Evolutionary conservation across 2,797 vertebrate genomes (phyloP).

Genomic region (Cirrhinus mrigala): DNA sequence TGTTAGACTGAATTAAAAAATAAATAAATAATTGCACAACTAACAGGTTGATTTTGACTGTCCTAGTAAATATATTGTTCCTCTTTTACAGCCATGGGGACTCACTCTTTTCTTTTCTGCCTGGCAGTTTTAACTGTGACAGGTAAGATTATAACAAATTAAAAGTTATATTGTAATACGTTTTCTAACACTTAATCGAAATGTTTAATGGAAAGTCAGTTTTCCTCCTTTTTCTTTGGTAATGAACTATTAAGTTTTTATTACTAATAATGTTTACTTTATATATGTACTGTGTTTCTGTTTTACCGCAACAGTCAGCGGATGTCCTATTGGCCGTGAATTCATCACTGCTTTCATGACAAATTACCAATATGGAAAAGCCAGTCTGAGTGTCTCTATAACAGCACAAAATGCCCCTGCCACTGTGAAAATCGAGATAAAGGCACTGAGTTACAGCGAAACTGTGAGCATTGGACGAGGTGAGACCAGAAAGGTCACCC

Average conservation of each 20-base stretch:
- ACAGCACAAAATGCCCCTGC: conserved; percentile 56
- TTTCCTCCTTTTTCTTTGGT: not conserved
- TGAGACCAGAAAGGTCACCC: conserved; percentile 48
- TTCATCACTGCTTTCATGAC: conserved; percentile 67
- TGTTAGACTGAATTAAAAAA: no score
- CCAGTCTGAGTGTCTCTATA: conserved; percentile 53
- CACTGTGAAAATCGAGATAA: conserved; percentile 55
- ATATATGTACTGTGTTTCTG: not conserved
- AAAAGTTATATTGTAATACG: not conserved
- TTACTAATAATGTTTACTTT: not conserved
- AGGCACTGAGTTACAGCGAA: conserved; percentile 41
- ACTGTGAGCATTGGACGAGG: conserved; percentile 44
- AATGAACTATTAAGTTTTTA: not conserved
- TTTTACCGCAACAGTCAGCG: conserved; percentile 40
- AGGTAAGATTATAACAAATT: conserved; percentile 48
- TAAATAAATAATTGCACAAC: no score
- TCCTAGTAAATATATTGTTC: not conserved
- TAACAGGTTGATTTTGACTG: no score
- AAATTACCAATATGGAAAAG: conserved; percentile 49
- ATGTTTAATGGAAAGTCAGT: not conserved
- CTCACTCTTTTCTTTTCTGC: conserved; percentile 31
- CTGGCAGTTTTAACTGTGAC: conserved; percentile 39
- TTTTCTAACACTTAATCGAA: not conserved
- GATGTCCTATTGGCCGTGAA: conserved; percentile 63
- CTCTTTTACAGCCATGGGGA: conserved; percentile 58